Conservation (phyloP, 2,888 invertebrate species). For the Acronicta psi region DNA sequence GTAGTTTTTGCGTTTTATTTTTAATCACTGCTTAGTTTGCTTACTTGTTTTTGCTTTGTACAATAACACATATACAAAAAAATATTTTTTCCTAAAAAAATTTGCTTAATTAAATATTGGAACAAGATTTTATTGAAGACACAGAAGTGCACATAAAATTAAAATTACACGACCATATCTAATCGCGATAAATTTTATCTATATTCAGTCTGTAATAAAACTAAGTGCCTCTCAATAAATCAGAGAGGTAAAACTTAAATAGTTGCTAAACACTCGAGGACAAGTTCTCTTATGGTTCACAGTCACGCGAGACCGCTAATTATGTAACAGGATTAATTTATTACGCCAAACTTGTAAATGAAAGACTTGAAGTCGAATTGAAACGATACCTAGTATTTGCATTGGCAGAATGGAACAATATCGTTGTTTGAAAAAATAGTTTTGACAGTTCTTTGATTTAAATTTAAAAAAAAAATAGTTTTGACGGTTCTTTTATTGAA, state of each 20-base stretch:
- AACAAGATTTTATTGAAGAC: background rate
- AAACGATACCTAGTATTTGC: conserved; percentile 38
- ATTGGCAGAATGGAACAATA: conserved; percentile 29
- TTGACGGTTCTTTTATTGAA: conserved; percentile 4
- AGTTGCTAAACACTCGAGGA: conserved; percentile 70
- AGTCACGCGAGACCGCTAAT: conserved; percentile 85
- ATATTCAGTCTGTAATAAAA: conserved; percentile 50
- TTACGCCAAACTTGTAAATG: conserved; percentile 58
- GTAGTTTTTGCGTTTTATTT: conserved; percentile 35
- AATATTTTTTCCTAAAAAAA: too few species aligned
- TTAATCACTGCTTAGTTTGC: conserved; percentile 24
- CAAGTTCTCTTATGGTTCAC: conserved; percentile 78
- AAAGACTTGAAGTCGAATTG: conserved; percentile 42
- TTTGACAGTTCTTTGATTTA: conserved; percentile 3
- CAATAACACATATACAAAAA: conserved; percentile 3
- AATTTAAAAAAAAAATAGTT: conserved; percentile 28
- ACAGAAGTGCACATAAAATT: conserved; percentile 28
- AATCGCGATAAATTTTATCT: conserved; percentile 46
- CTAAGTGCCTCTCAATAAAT: conserved; percentile 72
- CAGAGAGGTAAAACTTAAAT: conserved; percentile 74
- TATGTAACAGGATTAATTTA: conserved; percentile 82
- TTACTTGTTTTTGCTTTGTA: conserved; percentile 15
- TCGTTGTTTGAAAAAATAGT: conserved; percentile 23
- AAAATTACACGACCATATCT: conserved; percentile 35
- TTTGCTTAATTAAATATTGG: too few species aligned